Evolutionary conservation across 2,113 vertebrate species (phyloP), one percentile per base, ranked within the genome.

Genomic region (Cochlearius cochlearius): DNA sequence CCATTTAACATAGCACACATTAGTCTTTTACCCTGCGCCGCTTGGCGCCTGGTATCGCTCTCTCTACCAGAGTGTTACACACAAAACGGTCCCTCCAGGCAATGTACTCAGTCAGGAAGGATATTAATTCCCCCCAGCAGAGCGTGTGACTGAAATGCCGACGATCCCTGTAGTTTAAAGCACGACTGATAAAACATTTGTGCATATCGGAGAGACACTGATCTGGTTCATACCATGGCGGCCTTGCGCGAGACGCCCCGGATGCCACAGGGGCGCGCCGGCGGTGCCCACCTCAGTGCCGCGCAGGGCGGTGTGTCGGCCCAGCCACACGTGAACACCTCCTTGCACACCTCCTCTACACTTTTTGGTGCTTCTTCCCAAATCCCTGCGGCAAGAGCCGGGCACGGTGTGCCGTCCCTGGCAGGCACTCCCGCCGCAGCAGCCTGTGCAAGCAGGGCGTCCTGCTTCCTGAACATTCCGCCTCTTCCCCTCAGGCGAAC

Each of bases 231-330:
- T 2, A 3, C 22, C 15, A 7, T 0, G 5, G 34, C 0, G 1
- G 60, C 29, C 38, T 66, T 1, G 0, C 7, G 14, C 2, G 3
- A 41, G 82, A 67, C 0, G 10, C 12, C 36, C 10, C 0, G 1
- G 27, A 3, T 0, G 4, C 4, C 43, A 11, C 3, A 3, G 1
- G 18, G n/a, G 21, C 74, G n/a, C 0, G 25, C 32, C 3, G 5
- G 60, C 59, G 55, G 56, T 2, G 0, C 30, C 49, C 72, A 52
- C 5, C 69, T 43, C 53, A 6, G 66, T 6, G 25, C 39, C 4
- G 1, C 1, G 1, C 59, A 32, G 26, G 16, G 23, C 9, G 8
- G 34, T 11, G 30, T 1, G 1, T 41, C 3, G 0, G 36, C 53
- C 39, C 66, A 50, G 55, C n/a, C 49, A 23, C 1, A 7, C 7